phyloP scores from a whole-genome alignment of 2,888 invertebrate species.

The Clostera curtula region DNA sequence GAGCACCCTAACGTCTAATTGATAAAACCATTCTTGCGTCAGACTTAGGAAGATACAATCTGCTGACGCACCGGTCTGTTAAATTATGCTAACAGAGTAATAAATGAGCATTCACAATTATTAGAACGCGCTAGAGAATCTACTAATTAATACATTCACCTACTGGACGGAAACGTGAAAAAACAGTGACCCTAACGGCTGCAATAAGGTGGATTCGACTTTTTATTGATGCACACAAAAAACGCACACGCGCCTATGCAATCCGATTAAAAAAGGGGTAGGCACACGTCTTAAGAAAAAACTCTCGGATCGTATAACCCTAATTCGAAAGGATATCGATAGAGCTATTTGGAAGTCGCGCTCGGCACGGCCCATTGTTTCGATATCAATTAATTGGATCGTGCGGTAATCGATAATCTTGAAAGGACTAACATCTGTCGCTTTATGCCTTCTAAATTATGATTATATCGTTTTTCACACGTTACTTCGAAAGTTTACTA shows the following conservation, averaged over 20 bases:
- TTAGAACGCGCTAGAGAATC: slow-evolving; percentile 28
- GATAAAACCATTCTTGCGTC: slow-evolving; percentile 25
- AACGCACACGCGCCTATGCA: slow-evolving; percentile 63
- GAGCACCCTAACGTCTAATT: slow-evolving; percentile 25
- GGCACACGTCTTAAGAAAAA: slow-evolving; percentile 55
- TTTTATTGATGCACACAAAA: slow-evolving; percentile 55
- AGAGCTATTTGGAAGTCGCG: slow-evolving; percentile 65
- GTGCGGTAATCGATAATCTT: slow-evolving; percentile 70
- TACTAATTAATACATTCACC: slow-evolving; percentile 69
- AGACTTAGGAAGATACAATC: slow-evolving; percentile 32
- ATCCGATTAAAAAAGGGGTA: slow-evolving; percentile 73
- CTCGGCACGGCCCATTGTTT: slow-evolving; percentile 59
- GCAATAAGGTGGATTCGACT: slow-evolving; percentile 64
- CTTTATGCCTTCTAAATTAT: slow-evolving; percentile 55
- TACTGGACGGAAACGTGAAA: slow-evolving; percentile 51
- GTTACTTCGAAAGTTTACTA: slow-evolving; percentile 7
- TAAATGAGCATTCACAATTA: slow-evolving; percentile 51
- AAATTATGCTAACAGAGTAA: slow-evolving; percentile 57
- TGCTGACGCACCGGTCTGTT: slow-evolving; percentile 32
- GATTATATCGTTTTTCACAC: slow-evolving; percentile 17
- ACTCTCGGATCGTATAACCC: slow-evolving; percentile 55
- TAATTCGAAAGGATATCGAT: slow-evolving; percentile 64
- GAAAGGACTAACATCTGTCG: slow-evolving; percentile 53
- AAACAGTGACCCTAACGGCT: slow-evolving; percentile 62
- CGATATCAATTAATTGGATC: slow-evolving; percentile 73